Conservation (phyloP, 1,140 invertebrate genomes). For the Drosophila quadrilineata region DNA sequence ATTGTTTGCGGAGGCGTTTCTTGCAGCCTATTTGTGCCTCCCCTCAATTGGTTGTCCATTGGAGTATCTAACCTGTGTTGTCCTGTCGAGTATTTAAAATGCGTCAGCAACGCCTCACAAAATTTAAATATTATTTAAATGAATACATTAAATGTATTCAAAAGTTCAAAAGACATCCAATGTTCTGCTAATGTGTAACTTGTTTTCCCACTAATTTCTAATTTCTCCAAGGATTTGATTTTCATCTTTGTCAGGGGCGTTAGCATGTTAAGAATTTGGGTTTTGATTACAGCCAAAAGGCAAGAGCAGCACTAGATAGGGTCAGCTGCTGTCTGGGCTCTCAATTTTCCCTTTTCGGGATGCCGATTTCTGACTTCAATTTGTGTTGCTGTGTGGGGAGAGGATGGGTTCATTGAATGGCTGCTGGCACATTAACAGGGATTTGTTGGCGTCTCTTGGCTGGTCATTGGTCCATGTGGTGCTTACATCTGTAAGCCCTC, state of each 20-base stretch:
- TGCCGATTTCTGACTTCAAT: conserved; percentile 12
- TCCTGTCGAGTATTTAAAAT: conserved; percentile 9
- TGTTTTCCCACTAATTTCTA: conserved; percentile 28
- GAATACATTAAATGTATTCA: conserved; percentile 2
- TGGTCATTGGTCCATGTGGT: conserved; percentile 44
- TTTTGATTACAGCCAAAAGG: conserved; percentile 23
- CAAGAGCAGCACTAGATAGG: background rate
- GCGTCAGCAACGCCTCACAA: background rate
- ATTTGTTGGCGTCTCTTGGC: conserved; percentile 46
- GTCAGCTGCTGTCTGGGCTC: conserved; percentile 20
- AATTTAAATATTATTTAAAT: too few relatives aligned
- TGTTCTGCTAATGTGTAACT: conserved; percentile 4
- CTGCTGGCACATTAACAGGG: conserved; percentile 49
- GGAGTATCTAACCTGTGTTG: too few relatives aligned
- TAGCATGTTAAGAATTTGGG: conserved; percentile 30
- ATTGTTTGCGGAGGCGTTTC: conserved; percentile 27
- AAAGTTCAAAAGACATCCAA: conserved; percentile 3
- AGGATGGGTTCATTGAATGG: conserved; percentile 51
- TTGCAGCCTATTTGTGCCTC: conserved; percentile 7
- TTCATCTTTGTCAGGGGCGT: conserved; percentile 42
- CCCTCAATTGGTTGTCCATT: background rate
- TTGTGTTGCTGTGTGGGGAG: too few relatives aligned
- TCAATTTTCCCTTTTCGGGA: background rate
- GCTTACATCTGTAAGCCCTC: conserved; percentile 58
- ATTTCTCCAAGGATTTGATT: conserved; percentile 74